Evolutionary conservation across 1,140 invertebrate species (phyloP).

Genomic region (Sinonovacula constricta): DNA sequence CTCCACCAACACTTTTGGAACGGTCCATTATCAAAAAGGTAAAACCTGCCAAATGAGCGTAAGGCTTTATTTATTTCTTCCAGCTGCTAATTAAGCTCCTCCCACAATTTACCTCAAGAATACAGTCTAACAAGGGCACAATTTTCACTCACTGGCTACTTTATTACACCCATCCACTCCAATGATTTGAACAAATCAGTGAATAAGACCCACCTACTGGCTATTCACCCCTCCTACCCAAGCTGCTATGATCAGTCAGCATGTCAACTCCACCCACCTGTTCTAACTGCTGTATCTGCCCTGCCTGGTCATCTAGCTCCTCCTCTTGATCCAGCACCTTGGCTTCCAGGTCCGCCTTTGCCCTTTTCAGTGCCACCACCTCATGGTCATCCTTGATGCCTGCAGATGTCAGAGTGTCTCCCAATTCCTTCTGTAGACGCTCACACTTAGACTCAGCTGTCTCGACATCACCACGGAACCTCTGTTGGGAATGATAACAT

Average conservation of each 20-base stretch:
- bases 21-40: too few species aligned
- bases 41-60: too few species aligned
- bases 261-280: conserved; percentile 73
- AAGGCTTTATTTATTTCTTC: too few species aligned
- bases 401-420: conserved; percentile 84
- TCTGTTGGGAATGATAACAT: conserved; percentile 84
- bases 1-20: too few species aligned
- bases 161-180: not conserved
- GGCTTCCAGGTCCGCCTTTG: conserved; percentile 92
- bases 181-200: not conserved
- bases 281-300: conserved; percentile 81
- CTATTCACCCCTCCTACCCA: not conserved
- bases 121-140: too few species aligned
- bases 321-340: conserved; percentile 95
- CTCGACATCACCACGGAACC: conserved; percentile 90
- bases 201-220: not conserved
- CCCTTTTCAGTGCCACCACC: conserved; percentile 85
- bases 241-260: not conserved
- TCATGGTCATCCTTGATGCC: conserved; percentile 92
- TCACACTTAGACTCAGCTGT: conserved; percentile 90
- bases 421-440: conserved; percentile 88
- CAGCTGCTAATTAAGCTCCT: too few species aligned
- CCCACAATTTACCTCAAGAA: too few species aligned
- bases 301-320: conserved; percentile 95
- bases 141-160: too few species aligned